Evolutionary conservation across 2,888 invertebrate species (phyloP), one percentile per base, ranked within the genome.

Genomic region (Amiota mariae): DNA sequence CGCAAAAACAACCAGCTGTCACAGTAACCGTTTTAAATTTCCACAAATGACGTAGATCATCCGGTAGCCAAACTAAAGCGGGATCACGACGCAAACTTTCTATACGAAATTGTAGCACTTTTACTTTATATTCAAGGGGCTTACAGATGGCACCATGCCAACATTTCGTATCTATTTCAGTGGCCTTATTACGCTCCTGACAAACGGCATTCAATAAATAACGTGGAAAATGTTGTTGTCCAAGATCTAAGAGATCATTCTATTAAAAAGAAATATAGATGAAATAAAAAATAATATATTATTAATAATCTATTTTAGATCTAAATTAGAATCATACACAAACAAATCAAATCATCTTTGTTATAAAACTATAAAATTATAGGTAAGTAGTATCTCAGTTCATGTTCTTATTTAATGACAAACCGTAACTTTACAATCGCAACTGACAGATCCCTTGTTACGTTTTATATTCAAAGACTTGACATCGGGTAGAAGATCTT

Each of bases 1-100:
- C 82, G 75, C 90, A 90, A 77, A 88, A 89, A 75, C 90, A 90
- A 54, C 90, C 90, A n/a, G 89, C 88, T 1, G 88, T 87, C 15
- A 90, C 87, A 10, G 87, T 87, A 13, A 90, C 85, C 0, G 88
- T 89, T 76, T 86, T 85, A 70, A 90, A 90, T 78, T 88, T 85
- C 90, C 89, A 89, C 49, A 81, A 71, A 63, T 80, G 80, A 11
- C 86, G 75, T 36, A 86, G 72, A 20, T 81, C 78, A 73, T 86
- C 85, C 12, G 86, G 85, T n/a, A 87, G 66, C 78, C 84, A 82
- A 3, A 76, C 75, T 63, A 81, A 59, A 2, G 81, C 75, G 0
- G 81, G 79, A 75, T 87, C 86, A 20, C 84, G 84, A 47, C 76
- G 80, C 56, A 86, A 85, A 9, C 75, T 74, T 2, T 82, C 75